Percentiles rank a stretch among this genome's conserved stretches.
phyloP scores from a whole-genome alignment of 2,113 vertebrate genomes.

The Alectura lathami region DNA sequence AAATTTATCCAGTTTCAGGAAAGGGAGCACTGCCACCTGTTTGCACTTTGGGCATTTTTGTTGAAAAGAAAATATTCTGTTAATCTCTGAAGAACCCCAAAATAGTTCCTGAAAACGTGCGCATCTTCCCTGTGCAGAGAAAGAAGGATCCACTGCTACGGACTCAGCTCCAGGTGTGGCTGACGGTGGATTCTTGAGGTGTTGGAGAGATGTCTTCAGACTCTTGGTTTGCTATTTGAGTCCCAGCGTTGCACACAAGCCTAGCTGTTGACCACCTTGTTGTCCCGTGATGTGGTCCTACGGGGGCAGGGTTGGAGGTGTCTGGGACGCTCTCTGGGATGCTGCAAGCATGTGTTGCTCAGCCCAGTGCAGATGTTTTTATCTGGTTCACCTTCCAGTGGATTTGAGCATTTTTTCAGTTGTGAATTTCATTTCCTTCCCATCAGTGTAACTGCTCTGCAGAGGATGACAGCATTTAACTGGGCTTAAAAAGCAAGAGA shows the following conservation, averaged over 20 bases:
- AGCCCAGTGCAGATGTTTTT: neutral
- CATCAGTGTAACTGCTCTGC: neutral
- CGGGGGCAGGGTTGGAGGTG: neutral
- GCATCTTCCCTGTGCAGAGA: neutral
- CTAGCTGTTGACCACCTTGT: neutral
- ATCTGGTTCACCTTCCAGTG: neutral
- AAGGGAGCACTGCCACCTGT: neutral
- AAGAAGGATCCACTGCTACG: neutral
- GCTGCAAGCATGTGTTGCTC: neutral
- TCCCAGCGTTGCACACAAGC: neutral
- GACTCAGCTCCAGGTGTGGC: neutral
- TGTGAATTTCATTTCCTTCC: neutral
- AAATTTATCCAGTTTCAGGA: neutral
- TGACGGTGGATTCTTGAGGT: neutral
- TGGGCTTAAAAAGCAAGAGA: neutral
- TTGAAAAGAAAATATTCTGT: neutral
- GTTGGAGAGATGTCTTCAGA: neutral
- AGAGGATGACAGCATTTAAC: neutral
- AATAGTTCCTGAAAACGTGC: neutral
- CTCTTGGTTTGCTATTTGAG: neutral
- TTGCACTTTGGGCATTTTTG: neutral
- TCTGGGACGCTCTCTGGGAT: neutral
- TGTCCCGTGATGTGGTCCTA: neutral
- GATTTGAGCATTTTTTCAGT: neutral
- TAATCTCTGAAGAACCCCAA: neutral